These are phyloP conservation scores for Zygothrica quintamaculata DNA, from an alignment of 2,888 invertebrate genomes.

Conservation along the genomic window DNA sequence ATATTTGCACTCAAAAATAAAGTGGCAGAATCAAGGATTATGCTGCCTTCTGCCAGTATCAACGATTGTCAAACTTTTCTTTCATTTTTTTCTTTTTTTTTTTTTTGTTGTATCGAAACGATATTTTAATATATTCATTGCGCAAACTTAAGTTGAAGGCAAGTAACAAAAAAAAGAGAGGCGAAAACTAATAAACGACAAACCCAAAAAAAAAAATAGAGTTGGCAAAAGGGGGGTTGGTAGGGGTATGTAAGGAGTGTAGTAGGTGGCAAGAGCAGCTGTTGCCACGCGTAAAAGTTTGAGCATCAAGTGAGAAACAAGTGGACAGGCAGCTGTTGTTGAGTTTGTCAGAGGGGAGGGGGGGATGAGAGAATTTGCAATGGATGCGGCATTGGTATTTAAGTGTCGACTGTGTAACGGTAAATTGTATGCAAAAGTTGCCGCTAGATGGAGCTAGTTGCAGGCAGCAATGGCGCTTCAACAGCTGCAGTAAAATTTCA, in stretches of 20 bases:
- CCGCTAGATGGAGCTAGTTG: conserved; percentile 62
- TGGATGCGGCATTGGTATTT: conserved; percentile 54
- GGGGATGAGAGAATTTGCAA: background rate
- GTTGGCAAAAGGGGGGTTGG: background rate
- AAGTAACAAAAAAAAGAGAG: conserved; percentile 5
- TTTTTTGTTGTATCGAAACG: too few relatives aligned
- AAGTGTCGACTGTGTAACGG: conserved; percentile 54
- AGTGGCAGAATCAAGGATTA: background rate
- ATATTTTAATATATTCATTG: conserved; percentile 75
- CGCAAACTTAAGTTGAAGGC: conserved; percentile 38
- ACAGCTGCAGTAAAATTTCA: too few relatives aligned
- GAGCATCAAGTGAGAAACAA: conserved; percentile 70
- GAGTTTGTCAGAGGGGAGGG: conserved; percentile 35
- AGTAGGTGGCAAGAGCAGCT: conserved; percentile 53
- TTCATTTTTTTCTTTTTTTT: conserved; percentile 44
- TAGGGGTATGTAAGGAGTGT: too few relatives aligned
- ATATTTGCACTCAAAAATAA: background rate
- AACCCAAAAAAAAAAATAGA: conserved; percentile 16
- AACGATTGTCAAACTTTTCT: conserved; percentile 36
- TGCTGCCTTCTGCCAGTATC: background rate
- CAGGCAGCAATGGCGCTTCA: conserved; percentile 52
- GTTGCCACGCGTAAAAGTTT: conserved; percentile 64
- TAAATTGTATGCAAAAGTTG: conserved; percentile 67
- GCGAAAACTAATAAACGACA: conserved; percentile 34
- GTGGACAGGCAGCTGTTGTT: conserved; percentile 72